Percentiles rank a stretch among this genome's conserved stretches.
Evolutionary conservation across 2,888 invertebrate genomes (phyloP).

Genomic region (Agonopterix subpropinquella): DNA sequence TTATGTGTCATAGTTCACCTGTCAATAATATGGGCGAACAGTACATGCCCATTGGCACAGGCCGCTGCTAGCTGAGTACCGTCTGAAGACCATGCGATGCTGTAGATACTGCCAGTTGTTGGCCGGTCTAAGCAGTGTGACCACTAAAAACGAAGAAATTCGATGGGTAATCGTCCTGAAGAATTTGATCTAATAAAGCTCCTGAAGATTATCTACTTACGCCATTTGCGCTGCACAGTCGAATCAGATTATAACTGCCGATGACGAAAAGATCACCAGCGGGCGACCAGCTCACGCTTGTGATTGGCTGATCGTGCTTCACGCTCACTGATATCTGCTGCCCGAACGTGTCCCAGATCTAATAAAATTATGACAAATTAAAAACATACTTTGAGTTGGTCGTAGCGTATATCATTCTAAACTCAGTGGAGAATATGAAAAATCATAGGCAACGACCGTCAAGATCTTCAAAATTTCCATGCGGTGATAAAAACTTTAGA

Average conservation of each 20-base stretch:
- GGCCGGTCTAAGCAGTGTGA: constrained; percentile 94
- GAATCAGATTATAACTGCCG: constrained; percentile 93
- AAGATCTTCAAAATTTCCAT: too few relatives aligned
- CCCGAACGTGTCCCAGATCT: constrained; percentile 95
- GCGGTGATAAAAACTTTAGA: too few relatives aligned
- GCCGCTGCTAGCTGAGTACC: constrained; percentile 97
- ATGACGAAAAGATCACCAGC: constrained; percentile 94
- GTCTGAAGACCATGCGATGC: constrained; percentile 95
- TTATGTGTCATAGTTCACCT: too few relatives aligned
- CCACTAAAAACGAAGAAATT: constrained; percentile 79
- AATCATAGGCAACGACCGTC: too few relatives aligned
- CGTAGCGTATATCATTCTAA: too few relatives aligned
- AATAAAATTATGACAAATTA: constrained; percentile 1
- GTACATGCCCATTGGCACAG: constrained; percentile 93
- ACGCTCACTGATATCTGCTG: constrained; percentile 90
- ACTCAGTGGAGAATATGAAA: too few relatives aligned
- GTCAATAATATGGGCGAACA: constrained; percentile 94
- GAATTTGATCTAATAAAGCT: background rate
- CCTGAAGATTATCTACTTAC: constrained; percentile 71
- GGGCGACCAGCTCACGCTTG: constrained; percentile 92
- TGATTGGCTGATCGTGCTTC: constrained; percentile 92
- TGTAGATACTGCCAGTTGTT: constrained; percentile 91
- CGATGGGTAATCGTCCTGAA: background rate
- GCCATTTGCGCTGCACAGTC: constrained; percentile 95
- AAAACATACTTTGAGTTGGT: too few relatives aligned